These are phyloP conservation scores for Hymenopus coronatus DNA, from an alignment of 2,888 invertebrate genomes.

Conservation along the genomic window DNA sequence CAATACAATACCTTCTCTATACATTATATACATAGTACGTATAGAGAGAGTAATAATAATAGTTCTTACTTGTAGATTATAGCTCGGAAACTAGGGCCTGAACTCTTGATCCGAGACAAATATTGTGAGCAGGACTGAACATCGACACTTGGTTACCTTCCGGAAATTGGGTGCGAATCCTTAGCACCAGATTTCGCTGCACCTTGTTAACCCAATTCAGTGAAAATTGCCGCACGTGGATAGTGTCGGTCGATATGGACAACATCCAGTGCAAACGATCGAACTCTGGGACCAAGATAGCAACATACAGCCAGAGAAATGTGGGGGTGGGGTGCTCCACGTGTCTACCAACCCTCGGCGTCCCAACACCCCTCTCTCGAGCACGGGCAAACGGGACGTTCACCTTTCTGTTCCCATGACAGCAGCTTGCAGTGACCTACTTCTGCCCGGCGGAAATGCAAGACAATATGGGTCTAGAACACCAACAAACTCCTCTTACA, in stretches of 20 bases:
- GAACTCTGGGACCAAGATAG: conserved; percentile 9
- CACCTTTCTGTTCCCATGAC: background rate
- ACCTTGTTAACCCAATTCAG: background rate
- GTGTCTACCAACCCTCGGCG: background rate
- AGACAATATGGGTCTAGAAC: background rate
- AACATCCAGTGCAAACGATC: background rate
- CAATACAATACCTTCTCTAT: too few relatives aligned
- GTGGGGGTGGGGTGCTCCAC: background rate
- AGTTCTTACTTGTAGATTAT: too few relatives aligned
- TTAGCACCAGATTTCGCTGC: background rate
- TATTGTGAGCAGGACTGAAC: too few relatives aligned
- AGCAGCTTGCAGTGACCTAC: background rate
- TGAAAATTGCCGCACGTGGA: background rate
- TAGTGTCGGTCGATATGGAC: background rate
- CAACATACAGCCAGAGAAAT: background rate
- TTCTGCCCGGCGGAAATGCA: background rate
- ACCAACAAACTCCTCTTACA: background rate
- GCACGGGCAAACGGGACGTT: background rate
- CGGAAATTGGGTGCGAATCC: background rate
- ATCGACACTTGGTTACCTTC: background rate
- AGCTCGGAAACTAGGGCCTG: too few relatives aligned
- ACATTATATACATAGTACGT: too few relatives aligned
- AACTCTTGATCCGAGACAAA: too few relatives aligned
- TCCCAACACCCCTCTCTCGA: background rate
- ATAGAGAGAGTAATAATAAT: too few relatives aligned